A percentile compares a stretch with the other conserved stretches of the same genome.
These are phyloP conservation scores for Xylota sylvarum DNA, from an alignment of 2,888 invertebrate genomes.

Conservation along the genomic window DNA sequence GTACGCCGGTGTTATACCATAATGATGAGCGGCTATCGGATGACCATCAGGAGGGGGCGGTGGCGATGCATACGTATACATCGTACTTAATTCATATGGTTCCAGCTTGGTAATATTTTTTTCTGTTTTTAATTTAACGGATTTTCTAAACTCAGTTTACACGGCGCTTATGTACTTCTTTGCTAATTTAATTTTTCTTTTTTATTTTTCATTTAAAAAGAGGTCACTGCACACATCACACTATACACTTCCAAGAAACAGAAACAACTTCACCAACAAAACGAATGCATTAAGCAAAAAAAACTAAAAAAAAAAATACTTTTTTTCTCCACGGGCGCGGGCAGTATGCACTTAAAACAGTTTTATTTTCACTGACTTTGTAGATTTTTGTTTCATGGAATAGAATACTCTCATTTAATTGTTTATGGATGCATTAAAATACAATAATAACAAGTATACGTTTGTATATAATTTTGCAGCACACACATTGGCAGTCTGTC, in stretches of 20 bases:
- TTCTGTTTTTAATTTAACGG: conserved; percentile 2
- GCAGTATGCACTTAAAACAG: conserved; percentile 47
- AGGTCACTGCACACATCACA: conserved; percentile 73
- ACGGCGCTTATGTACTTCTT: conserved; percentile 6
- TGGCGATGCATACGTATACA: conserved; percentile 79
- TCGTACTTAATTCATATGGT: conserved; percentile 78
- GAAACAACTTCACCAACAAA: conserved; percentile 57
- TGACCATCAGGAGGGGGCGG: conserved; percentile 76
- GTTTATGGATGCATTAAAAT: conserved; percentile 74
- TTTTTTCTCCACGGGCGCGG: conserved; percentile 45
- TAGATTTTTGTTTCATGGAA: conserved; percentile 75
- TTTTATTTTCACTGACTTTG: conserved; percentile 76
- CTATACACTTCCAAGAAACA: conserved; percentile 60
- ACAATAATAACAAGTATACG: conserved; percentile 47
- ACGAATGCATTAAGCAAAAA: conserved; percentile 55
- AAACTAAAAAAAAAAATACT: conserved; percentile 4
- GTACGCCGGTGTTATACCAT: conserved; percentile 76
- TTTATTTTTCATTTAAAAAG: conserved; percentile 57
- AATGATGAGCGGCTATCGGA: conserved; percentile 76
- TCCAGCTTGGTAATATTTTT: conserved; percentile 77
- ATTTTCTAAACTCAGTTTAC: conserved; percentile 10
- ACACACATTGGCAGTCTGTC: conserved; percentile 67
- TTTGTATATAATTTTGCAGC: conserved; percentile 49
- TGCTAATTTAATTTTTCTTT: neutral
- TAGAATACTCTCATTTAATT: conserved; percentile 71